Conservation (phyloP, 2,797 vertebrate genomes). For the Hemibagrus guttatus region DNA sequence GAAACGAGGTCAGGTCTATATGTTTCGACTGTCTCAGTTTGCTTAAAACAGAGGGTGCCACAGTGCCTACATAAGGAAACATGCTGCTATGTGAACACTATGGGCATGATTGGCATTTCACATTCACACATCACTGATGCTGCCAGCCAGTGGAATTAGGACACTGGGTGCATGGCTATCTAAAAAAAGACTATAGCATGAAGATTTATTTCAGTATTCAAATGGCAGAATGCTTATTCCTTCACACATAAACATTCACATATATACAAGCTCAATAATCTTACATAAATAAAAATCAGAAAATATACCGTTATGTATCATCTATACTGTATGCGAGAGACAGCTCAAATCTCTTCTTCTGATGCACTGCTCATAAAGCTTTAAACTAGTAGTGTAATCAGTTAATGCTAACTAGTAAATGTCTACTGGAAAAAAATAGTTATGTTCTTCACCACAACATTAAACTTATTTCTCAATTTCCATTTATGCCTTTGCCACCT, state of each 20-base stretch:
- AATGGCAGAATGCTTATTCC: constrained; percentile 27
- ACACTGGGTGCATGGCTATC: constrained; percentile 43
- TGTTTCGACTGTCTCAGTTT: constrained; percentile 26
- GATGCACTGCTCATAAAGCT: no score
- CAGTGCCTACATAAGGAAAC: constrained; percentile 44
- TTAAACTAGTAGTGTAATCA: neutral
- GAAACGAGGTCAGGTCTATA: constrained; percentile 45
- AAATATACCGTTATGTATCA: neutral
- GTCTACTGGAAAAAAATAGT: neutral
- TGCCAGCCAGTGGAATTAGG: constrained; percentile 50
- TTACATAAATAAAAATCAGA: neutral
- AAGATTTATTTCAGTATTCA: constrained; percentile 10
- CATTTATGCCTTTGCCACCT: constrained; percentile 52
- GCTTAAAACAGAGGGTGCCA: constrained; percentile 40
- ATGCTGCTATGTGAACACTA: constrained; percentile 39
- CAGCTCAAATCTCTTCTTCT: neutral
- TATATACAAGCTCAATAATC: neutral
- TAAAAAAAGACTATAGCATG: constrained; percentile 44
- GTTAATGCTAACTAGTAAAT: neutral
- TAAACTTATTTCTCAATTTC: constrained; percentile 45
- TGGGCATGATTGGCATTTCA: constrained; percentile 25
- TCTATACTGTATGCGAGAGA: neutral
- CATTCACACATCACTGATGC: constrained; percentile 47
- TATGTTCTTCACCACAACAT: constrained; percentile 8
- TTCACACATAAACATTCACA: constrained; percentile 56